Conservation (phyloP, 92 coral and sea anemone species). For the Epizoanthus rinbou region DNA sequence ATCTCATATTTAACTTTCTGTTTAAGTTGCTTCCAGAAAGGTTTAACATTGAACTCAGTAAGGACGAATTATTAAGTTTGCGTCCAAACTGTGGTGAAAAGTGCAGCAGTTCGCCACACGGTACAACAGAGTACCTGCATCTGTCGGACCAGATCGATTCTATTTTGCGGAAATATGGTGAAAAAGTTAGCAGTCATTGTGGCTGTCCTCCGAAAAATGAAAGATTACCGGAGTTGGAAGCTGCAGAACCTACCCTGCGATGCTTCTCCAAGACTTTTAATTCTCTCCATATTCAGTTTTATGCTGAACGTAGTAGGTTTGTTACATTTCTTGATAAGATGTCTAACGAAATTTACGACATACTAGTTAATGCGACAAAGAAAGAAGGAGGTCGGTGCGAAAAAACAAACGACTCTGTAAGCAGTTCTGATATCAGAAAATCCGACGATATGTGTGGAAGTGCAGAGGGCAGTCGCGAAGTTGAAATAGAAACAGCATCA, state of each 20-base stretch:
- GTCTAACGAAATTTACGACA: background rate
- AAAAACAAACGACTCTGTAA: background rate
- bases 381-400: background rate
- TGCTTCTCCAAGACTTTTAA: slow-evolving; percentile 2
- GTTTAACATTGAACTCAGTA: slow-evolving; percentile 7
- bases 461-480: slow-evolving; percentile 14
- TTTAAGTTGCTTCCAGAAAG: slow-evolving; percentile 15
- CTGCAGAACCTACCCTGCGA: background rate
- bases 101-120: background rate
- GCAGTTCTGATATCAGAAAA: background rate
- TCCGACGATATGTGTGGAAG: background rate
- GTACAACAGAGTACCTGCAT: background rate
- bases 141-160: slow-evolving; percentile 6
- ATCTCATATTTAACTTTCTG: slow-evolving; percentile 34
- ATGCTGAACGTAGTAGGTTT: background rate
- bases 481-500: background rate
- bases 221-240: background rate
- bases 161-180: background rate
- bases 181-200: background rate
- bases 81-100: slow-evolving; percentile 2
- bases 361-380: background rate
- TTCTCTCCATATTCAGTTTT: background rate
- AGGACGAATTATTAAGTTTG: background rate
- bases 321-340: background rate
- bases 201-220: background rate